Evolutionary conservation across 2,113 vertebrate species (phyloP).

Genomic region (Prunella fulvescens): DNA sequence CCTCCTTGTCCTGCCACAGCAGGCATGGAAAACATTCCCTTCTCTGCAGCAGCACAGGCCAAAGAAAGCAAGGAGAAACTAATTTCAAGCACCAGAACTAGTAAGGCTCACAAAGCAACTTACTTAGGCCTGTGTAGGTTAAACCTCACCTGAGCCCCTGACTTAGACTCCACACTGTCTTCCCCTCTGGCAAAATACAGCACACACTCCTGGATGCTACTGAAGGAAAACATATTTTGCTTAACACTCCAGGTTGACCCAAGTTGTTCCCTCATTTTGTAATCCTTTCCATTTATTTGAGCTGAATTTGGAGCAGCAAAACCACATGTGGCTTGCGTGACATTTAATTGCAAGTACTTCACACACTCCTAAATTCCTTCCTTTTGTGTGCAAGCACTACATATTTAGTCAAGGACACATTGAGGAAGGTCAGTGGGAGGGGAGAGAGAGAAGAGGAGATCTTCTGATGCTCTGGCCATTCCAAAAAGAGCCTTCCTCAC

Average conservation of each 20-base stretch:
- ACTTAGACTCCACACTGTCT: not conserved
- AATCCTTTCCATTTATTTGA: constrained; percentile 55
- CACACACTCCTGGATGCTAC: constrained; percentile 2
- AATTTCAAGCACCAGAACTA: not conserved
- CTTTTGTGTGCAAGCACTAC: constrained; percentile 27
- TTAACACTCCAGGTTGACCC: constrained; percentile 31
- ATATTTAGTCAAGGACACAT: constrained; percentile 6
- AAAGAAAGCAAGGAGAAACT: constrained; percentile 2
- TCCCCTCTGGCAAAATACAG: not conserved
- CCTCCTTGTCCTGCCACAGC: not conserved
- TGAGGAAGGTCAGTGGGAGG: constrained; percentile 24
- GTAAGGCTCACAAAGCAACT: not conserved
- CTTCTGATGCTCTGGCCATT: not conserved
- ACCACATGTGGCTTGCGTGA: constrained; percentile 56
- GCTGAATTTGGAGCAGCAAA: constrained; percentile 59
- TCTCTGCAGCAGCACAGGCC: not conserved
- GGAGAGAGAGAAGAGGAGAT: not conserved
- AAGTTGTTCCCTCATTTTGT: constrained; percentile 42
- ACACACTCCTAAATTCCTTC: constrained; percentile 59
- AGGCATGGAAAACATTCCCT: not conserved
- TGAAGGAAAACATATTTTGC: constrained; percentile 20
- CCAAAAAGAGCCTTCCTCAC: not conserved
- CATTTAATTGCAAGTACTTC: constrained; percentile 56
- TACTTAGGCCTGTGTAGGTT: not conserved
- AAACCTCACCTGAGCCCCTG: not conserved